Evolutionary conservation across 2,113 vertebrate genomes (phyloP).

Genomic region (Cariama cristata): DNA sequence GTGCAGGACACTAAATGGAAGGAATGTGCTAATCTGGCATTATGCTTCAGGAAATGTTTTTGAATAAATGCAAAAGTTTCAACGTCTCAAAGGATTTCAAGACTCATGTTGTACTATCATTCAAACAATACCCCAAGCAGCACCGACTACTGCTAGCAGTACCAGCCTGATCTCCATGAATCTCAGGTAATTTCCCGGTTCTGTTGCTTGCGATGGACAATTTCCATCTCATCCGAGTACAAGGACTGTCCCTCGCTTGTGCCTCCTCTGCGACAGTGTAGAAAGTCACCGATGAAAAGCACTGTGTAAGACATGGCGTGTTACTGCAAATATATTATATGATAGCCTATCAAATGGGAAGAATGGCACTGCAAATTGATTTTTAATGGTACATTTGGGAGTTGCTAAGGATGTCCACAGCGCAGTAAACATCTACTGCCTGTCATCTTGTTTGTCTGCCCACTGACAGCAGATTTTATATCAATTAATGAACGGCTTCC

Average conservation of each 20-base stretch:
- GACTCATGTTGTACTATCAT: not conserved
- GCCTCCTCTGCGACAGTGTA: fast-evolving
- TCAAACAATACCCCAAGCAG: not conserved
- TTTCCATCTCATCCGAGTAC: not conserved
- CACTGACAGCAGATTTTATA: not conserved
- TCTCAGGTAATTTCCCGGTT: not conserved
- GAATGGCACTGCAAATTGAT: not conserved
- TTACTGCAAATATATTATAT: not conserved
- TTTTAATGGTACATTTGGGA: not conserved
- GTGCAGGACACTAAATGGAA: not conserved
- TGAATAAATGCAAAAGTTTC: not conserved
- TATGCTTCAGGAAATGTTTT: not conserved
- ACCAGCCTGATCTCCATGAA: not conserved
- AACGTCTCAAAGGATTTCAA: not conserved
- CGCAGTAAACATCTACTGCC: not conserved
- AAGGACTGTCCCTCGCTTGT: not conserved
- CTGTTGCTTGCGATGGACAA: not conserved
- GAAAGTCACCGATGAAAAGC: not conserved
- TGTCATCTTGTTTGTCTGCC: not conserved
- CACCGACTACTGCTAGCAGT: not conserved
- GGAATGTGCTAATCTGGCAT: not conserved
- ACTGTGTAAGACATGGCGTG: fast-evolving
- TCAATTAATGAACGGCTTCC: not conserved
- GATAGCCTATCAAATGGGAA: not conserved
- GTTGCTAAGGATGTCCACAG: not conserved